phyloP scores from a whole-genome alignment of 2,888 invertebrate genomes.

The Spodoptera picta region DNA sequence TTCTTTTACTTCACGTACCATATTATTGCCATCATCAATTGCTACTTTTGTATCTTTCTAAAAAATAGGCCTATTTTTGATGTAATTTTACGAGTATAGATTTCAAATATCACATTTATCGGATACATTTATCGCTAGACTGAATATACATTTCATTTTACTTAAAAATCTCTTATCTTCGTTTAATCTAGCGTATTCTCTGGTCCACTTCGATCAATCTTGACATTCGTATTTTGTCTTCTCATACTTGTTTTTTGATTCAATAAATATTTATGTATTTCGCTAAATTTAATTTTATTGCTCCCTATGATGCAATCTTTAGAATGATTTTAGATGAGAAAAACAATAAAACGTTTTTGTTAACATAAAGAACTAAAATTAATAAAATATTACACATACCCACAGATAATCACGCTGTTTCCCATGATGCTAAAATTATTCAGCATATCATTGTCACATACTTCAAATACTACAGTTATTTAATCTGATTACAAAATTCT shows the following conservation, averaged over 20 bases:
- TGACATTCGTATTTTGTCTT: constrained; percentile 6
- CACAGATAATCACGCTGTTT: too few species aligned
- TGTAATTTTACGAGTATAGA: neutral
- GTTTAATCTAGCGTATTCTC: constrained; percentile 19
- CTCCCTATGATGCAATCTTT: constrained; percentile 1
- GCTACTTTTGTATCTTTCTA: too few species aligned
- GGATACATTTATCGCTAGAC: constrained; percentile 24
- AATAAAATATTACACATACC: neutral
- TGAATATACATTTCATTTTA: constrained; percentile 15
- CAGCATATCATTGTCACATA: too few species aligned
- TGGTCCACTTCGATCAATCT: constrained; percentile 11
- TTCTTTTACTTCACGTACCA: too few species aligned
- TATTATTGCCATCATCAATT: too few species aligned
- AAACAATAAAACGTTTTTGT: constrained; percentile 1
- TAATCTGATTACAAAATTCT: neutral
- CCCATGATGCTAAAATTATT: too few species aligned
- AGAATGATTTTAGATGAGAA: neutral
- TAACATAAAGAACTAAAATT: constrained; percentile 4
- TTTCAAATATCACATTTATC: constrained; percentile 13
- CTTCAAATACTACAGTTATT: neutral
- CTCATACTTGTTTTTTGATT: constrained; percentile 5
- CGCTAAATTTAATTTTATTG: constrained; percentile 5
- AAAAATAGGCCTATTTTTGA: too few species aligned
- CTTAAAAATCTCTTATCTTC: constrained; percentile 11
- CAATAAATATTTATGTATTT: constrained; percentile 1